Conservation (phyloP, 2,113 vertebrate species). For the Ardeotis arabs region DNA sequence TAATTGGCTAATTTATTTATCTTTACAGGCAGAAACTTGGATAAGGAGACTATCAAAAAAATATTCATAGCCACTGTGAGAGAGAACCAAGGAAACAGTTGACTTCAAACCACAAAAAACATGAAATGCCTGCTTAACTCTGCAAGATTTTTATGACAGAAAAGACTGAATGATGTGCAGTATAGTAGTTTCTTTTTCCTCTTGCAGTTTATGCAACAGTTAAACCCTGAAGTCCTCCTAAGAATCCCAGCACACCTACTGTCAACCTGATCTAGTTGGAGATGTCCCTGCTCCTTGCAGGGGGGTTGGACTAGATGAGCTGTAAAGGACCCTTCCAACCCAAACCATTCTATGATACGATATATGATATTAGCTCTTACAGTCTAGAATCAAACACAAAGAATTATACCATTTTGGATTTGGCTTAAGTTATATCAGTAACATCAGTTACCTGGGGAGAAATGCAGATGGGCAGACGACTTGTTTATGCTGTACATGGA, state of each 20-base stretch:
- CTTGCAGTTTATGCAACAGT: background rate
- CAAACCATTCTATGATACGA: no score
- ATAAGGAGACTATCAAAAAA: conserved; percentile 85
- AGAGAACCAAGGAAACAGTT: conserved; percentile 34
- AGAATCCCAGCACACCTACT: background rate
- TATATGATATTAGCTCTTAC: background rate
- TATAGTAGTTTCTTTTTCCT: background rate
- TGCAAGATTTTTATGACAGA: background rate
- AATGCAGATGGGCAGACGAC: background rate
- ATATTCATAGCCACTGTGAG: conserved; percentile 80
- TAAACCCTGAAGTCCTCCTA: background rate
- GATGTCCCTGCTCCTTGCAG: no score
- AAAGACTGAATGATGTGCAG: background rate
- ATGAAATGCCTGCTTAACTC: background rate
- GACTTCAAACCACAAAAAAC: conserved; percentile 12
- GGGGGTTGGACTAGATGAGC: no score
- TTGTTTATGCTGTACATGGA: conserved; percentile 16
- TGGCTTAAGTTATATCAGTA: background rate
- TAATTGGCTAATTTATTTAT: conserved; percentile 27
- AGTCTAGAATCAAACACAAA: background rate
- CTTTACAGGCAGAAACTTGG: conserved; percentile 88
- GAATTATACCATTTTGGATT: background rate
- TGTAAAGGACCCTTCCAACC: no score
- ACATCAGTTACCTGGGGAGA: background rate
- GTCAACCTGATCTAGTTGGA: no score